A percentile compares a stretch with the other conserved stretches of the same genome.
phyloP scores from a whole-genome alignment of 2,797 vertebrate genomes.

The Sebastiscus tertius region DNA sequence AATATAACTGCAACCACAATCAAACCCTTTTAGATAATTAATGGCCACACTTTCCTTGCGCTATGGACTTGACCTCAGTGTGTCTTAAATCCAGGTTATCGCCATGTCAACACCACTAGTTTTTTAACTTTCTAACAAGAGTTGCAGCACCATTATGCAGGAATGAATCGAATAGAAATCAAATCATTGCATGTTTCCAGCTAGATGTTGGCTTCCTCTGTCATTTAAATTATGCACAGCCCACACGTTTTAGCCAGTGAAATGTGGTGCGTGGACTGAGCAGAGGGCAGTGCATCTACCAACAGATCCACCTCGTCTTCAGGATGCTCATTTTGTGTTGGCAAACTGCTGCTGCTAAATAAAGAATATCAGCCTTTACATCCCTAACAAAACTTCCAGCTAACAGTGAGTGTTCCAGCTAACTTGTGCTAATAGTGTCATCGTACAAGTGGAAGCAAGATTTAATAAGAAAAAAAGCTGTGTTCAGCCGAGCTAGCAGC shows the following conservation, averaged over 20 bases:
- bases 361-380: not conserved
- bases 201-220: not conserved
- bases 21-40: too few species aligned
- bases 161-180: not conserved
- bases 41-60: too few species aligned
- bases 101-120: not conserved
- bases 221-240: not conserved
- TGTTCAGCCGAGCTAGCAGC: too few species aligned
- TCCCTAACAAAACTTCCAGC: too few species aligned
- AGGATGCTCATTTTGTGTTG: not conserved
- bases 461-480: too few species aligned
- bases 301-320: not conserved
- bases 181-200: not conserved
- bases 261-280: not conserved
- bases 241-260: too few species aligned
- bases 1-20: too few species aligned
- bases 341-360: not conserved
- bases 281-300: not conserved
- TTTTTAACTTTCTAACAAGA: not conserved
- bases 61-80: not conserved
- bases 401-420: too few species aligned
- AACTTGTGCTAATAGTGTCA: too few species aligned
- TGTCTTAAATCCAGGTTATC: not conserved
- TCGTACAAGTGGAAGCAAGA: too few species aligned
- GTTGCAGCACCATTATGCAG: not conserved